A percentile compares a stretch with the other conserved stretches of the same genome.
These are phyloP conservation scores for Oegoconia quadripuncta DNA, from an alignment of 2,888 invertebrate species.

Conservation along the genomic window DNA sequence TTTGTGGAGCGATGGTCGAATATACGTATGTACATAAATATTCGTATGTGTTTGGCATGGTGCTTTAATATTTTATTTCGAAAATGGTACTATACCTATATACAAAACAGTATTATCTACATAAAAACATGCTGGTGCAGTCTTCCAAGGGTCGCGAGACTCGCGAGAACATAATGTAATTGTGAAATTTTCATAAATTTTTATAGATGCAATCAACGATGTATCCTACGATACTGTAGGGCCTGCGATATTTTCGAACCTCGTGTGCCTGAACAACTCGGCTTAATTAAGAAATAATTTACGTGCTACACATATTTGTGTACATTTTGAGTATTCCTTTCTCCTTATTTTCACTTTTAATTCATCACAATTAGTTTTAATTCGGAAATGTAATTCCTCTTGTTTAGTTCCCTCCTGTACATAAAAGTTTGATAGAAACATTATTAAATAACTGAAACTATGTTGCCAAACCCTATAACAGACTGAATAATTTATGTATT, in stretches of 20 bases:
- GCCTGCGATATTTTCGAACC: conserved; percentile 19
- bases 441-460: conserved; percentile 52
- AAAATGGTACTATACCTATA: conserved; percentile 50
- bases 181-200: conserved; percentile 3
- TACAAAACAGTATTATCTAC: conserved; percentile 64
- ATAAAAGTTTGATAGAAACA: conserved; percentile 26
- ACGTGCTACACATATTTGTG: background rate
- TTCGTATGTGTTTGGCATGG: conserved; percentile 64
- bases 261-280: conserved; percentile 31
- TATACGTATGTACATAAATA: conserved; percentile 37
- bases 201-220: no score
- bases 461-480: conserved; percentile 73
- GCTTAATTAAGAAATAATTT: conserved; percentile 16
- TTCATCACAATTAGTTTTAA: conserved; percentile 44
- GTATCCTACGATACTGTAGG: background rate
- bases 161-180: conserved; percentile 32
- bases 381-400: conserved; percentile 8
- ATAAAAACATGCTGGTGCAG: conserved; percentile 59
- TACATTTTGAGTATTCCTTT: background rate
- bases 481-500: conserved; percentile 76
- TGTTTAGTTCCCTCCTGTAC: conserved; percentile 21
- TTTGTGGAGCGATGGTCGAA: conserved; percentile 28
- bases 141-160: conserved; percentile 64
- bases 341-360: conserved; percentile 9
- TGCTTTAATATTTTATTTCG: conserved; percentile 65